These are phyloP conservation scores for Hypanus sabinus DNA, from an alignment of 2,113 vertebrate genomes.

Conservation along the genomic window DNA sequence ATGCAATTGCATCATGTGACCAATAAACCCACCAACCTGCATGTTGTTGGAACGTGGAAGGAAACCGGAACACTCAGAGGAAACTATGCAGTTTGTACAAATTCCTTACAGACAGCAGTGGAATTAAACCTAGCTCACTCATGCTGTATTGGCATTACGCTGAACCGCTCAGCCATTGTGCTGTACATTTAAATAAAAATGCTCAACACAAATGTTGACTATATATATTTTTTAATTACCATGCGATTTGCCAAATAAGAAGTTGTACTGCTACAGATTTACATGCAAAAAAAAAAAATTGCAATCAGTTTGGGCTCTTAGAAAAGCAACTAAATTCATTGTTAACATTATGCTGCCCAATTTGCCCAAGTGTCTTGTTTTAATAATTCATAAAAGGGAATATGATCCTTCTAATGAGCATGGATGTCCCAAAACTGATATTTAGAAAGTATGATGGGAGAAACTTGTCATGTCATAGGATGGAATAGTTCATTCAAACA, in stretches of 20 bases:
- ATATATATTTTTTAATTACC: not conserved
- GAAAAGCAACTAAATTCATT: not conserved
- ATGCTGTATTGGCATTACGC: no score
- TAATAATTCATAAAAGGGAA: not conserved
- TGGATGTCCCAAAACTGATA: not conserved
- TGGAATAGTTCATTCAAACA: not conserved
- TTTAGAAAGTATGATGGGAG: not conserved
- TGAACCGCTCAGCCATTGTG: no score
- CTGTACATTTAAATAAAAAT: not conserved
- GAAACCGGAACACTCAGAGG: no score
- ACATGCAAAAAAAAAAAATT: not conserved
- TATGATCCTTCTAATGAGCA: not conserved
- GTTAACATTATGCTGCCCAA: not conserved
- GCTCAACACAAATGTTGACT: not conserved
- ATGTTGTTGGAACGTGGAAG: no score
- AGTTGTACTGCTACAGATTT: not conserved
- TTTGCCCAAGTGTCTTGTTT: not conserved
- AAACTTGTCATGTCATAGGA: no score
- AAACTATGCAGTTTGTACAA: no score
- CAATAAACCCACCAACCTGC: no score
- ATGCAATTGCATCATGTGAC: no score
- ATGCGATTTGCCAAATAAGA: not conserved
- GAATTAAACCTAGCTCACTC: no score
- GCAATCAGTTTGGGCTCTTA: not conserved
- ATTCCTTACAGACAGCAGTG: no score